Conservation (phyloP, 2,888 invertebrate species). For the Luffia ferchaultella region DNA sequence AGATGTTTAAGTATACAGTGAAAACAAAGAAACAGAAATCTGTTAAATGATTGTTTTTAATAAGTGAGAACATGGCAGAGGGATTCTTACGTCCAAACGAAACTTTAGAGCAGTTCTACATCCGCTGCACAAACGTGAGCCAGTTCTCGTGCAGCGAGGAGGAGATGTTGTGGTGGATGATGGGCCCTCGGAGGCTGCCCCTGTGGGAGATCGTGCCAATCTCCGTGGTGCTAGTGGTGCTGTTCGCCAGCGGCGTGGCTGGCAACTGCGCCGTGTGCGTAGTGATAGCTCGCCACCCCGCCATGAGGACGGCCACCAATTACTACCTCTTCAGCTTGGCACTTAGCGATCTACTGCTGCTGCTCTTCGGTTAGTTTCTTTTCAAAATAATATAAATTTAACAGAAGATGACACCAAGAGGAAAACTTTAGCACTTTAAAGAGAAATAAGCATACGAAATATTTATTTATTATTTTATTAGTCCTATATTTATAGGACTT, state of each 20-base stretch:
- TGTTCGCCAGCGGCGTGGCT: conserved; percentile 83
- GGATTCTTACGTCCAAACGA: conserved; percentile 36
- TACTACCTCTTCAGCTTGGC: conserved; percentile 92
- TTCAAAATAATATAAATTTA: too few relatives aligned
- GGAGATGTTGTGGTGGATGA: conserved; percentile 63
- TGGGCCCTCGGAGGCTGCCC: conserved; percentile 72
- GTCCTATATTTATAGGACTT: too few relatives aligned
- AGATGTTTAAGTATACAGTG: too few relatives aligned
- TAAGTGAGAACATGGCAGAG: conserved; percentile 35
- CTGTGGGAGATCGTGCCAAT: conserved; percentile 64
- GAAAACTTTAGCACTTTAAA: too few relatives aligned
- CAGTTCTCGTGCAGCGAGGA: conserved; percentile 66
- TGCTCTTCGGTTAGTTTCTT: conserved; percentile 82
- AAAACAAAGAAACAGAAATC: too few relatives aligned
- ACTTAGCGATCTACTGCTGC: conserved; percentile 82
- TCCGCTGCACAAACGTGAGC: conserved; percentile 48
- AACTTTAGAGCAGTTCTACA: conserved; percentile 26
- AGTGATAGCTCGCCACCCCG: conserved; percentile 80
- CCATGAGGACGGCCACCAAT: conserved; percentile 91
- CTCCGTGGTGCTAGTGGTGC: conserved; percentile 75
- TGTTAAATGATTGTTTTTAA: too few relatives aligned
- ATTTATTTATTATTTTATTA: too few relatives aligned
- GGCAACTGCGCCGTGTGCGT: conserved; percentile 88
- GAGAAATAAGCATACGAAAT: too few relatives aligned
- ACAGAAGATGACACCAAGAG: too few relatives aligned